Base-by-base conservation (phyloP, 2,888 invertebrate genomes). In the Anthophora plumipes region DNA sequence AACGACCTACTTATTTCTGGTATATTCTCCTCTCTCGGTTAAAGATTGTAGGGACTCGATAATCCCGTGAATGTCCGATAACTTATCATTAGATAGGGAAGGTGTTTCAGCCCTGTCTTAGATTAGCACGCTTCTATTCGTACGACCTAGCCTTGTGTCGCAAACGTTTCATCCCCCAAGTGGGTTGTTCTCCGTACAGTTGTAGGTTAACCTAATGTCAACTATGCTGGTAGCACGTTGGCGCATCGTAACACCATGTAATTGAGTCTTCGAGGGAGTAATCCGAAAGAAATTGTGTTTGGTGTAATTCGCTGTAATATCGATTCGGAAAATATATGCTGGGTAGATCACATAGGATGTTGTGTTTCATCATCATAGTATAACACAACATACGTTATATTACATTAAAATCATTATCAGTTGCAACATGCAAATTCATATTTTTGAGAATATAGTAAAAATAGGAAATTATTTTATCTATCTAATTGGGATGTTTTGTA, bases 141-240 rank as follows among this genome's bases (percentile, higher is more conserved):
- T 22, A 25, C 14, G 31, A 31, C 41, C 11, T 17, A 60, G 7
- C 20, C 1, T 14, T 31, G 63, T 39, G 43, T 60, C 20, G 54
- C 66, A 37, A 43, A 5, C 66, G 55, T 57, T 66, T 25, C 70
- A 71, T 67, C 71, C 59, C 77, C 71, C 78, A 22, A 55, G 78
- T 39, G 79, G 61, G 43, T 77, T 78, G 66, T 80, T 67, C 66
- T 25, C 66, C 61, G 50, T 37, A 55, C 77, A 71, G 67, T 77
- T 67, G 79, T 63, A 67, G 43, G 67, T 50, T 77, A 80, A 57
- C 55, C 66, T 77, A 77, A 77, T 52, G 70, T 77, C 79, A 77
- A 54, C 54, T 31, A 48, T 77, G 63, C 54, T 79, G 57, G 41
- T 66, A 52, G 60, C 64, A 64, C 68, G 17, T 20, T 12, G 48